Percentiles rank a stretch among this genome's conserved stretches.
Evolutionary conservation across 2,797 vertebrate genomes (phyloP).

Genomic region (Coranthus polyacanthus): DNA sequence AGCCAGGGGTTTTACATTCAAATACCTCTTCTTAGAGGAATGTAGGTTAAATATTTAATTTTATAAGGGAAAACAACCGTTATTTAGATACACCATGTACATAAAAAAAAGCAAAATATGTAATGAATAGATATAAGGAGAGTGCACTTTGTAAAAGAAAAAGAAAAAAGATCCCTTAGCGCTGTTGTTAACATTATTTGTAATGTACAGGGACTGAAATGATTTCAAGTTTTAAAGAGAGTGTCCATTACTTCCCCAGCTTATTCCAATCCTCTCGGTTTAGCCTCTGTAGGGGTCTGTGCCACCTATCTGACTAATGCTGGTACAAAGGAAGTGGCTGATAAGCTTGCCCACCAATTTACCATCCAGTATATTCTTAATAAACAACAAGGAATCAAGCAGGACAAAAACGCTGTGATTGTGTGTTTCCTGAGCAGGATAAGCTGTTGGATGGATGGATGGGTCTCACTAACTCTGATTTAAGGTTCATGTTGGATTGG

Average conservation of each 20-base stretch:
- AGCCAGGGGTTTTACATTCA: constrained; percentile 4
- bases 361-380: no score
- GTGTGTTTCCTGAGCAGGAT: constrained; percentile 23
- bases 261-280: constrained; percentile 29
- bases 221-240: constrained; percentile 15
- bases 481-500: constrained; percentile 4
- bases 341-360: constrained; percentile 28
- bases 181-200: constrained; percentile 19
- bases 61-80: neutral
- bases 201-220: constrained; percentile 7
- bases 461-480: constrained; percentile 14
- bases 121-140: neutral
- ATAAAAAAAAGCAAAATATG: no score
- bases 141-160: no score
- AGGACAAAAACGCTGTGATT: neutral
- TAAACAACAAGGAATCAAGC: constrained; percentile 19
- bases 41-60: constrained; percentile 4
- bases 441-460: constrained; percentile 14
- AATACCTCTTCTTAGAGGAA: constrained; percentile 19
- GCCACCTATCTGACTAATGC: constrained; percentile 10
- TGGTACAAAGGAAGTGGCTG: constrained; percentile 19
- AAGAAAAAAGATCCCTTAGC: neutral
- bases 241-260: constrained; percentile 16
- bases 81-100: neutral
- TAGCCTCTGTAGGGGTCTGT: constrained; percentile 32